Evolutionary conservation across 2,797 vertebrate species (phyloP).

Genomic region (Lepilemur ruficaudatus): DNA sequence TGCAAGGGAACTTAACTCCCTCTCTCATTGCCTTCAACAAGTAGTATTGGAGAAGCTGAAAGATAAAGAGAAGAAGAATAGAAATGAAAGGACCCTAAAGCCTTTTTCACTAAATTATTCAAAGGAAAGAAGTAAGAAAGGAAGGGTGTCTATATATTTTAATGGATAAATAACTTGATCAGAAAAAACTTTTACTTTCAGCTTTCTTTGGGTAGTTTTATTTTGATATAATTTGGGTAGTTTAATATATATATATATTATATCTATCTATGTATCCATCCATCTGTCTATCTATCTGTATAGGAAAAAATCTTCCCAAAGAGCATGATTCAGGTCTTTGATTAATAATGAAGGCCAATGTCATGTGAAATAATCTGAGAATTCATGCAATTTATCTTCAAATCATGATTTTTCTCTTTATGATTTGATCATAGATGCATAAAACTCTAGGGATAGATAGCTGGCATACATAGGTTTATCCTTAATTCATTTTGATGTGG

Average conservation of each 20-base stretch:
- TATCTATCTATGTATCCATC: too few relatives aligned
- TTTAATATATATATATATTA: too few relatives aligned
- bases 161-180: conserved; percentile 14
- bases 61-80: neutral
- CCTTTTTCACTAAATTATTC: neutral
- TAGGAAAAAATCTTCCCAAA: neutral
- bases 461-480: conserved; percentile 52
- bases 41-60: neutral
- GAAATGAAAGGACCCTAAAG: neutral
- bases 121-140: neutral
- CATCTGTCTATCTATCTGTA: too few relatives aligned
- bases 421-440: conserved; percentile 43
- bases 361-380: neutral
- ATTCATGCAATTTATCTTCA: conserved; percentile 9
- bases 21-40: neutral
- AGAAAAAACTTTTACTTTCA: neutral
- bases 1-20: neutral
- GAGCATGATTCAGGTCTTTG: neutral
- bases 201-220: conserved; percentile 30
- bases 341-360: conserved; percentile 32
- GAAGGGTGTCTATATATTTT: neutral
- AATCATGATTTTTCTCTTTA: conserved; percentile 45
- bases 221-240: neutral
- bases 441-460: conserved; percentile 42
- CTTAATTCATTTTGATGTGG: conserved; percentile 71